Evolutionary conservation across 1,140 invertebrate species (phyloP).

Genomic region (Chironomus striatipennis): DNA sequence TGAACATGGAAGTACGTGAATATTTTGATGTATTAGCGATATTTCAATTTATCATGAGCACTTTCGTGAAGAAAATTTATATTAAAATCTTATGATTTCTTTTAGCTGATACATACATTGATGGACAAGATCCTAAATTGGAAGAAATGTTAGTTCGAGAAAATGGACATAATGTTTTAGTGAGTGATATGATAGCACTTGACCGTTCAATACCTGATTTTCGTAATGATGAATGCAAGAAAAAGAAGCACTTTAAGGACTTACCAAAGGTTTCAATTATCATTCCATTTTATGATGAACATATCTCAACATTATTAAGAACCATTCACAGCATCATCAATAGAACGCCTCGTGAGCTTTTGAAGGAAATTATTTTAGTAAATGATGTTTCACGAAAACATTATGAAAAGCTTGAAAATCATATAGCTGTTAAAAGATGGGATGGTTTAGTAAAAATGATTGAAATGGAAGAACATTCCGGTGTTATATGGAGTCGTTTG

Average conservation of each 20-base stretch:
- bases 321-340: slow-evolving; percentile 78
- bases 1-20: slow-evolving; percentile 53
- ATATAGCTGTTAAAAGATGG: slow-evolving; percentile 57
- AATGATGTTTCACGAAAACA: slow-evolving; percentile 81
- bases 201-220: slow-evolving; percentile 72
- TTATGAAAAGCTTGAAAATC: slow-evolving; percentile 66
- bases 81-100: too few species aligned
- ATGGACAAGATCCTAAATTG: slow-evolving; percentile 36
- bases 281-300: slow-evolving; percentile 91
- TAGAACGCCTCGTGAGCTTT: slow-evolving; percentile 67
- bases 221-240: slow-evolving; percentile 58
- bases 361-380: slow-evolving; percentile 88
- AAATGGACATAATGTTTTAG: slow-evolving; percentile 73
- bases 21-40: slow-evolving; percentile 42
- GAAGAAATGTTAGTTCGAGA: slow-evolving; percentile 54
- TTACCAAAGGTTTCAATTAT: slow-evolving; percentile 77
- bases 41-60: too few species aligned
- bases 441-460: slow-evolving; percentile 66
- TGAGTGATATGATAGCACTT: slow-evolving; percentile 70
- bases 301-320: slow-evolving; percentile 76
- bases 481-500: slow-evolving; percentile 78
- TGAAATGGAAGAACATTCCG: slow-evolving; percentile 60
- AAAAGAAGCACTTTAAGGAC: slow-evolving; percentile 62
- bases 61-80: too few species aligned
- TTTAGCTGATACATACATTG: not conserved